A percentile compares a stretch with the other conserved stretches of the same genome.
These are phyloP conservation scores for Nemoura dubitans DNA, from an alignment of 2,888 invertebrate genomes.

Conservation along the genomic window DNA sequence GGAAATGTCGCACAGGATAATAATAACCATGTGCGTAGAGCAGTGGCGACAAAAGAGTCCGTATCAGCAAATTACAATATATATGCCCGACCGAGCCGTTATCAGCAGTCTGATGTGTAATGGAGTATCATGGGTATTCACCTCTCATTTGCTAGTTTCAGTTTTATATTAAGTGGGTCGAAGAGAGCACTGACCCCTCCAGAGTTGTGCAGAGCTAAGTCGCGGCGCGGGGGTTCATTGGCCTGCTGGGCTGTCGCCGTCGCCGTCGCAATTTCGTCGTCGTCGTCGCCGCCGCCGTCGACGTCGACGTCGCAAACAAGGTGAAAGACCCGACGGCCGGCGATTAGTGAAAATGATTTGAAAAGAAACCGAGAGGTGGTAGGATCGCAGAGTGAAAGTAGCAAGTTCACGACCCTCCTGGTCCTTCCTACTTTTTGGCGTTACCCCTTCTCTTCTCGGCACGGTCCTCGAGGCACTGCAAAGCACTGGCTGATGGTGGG, in stretches of 20 bases:
- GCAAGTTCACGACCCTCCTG: conserved; percentile 32
- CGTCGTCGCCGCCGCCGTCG: not conserved
- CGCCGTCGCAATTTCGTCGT: not conserved
- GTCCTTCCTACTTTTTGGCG: not conserved
- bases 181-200: conserved; percentile 24
- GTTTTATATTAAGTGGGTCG: conserved; percentile 13
- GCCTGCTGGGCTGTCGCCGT: not conserved
- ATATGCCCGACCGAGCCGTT: not conserved
- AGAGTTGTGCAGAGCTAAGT: not conserved
- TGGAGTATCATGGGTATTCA: not conserved
- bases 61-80: conserved; percentile 21
- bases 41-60: not conserved
- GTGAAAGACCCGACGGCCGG: conserved; percentile 1
- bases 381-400: conserved; percentile 27
- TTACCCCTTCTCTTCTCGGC: not conserved
- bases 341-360: conserved; percentile 4
- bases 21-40: not conserved
- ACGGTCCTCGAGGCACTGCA: no score
- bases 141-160: conserved; percentile 9
- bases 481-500: not conserved
- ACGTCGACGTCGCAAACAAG: not conserved
- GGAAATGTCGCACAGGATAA: not conserved
- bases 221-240: conserved; percentile 15
- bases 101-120: conserved; percentile 4
- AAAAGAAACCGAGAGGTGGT: conserved; percentile 1